Base-by-base conservation (phyloP, 1,140 invertebrate genomes). In the Arctopsyche grandis region DNA sequence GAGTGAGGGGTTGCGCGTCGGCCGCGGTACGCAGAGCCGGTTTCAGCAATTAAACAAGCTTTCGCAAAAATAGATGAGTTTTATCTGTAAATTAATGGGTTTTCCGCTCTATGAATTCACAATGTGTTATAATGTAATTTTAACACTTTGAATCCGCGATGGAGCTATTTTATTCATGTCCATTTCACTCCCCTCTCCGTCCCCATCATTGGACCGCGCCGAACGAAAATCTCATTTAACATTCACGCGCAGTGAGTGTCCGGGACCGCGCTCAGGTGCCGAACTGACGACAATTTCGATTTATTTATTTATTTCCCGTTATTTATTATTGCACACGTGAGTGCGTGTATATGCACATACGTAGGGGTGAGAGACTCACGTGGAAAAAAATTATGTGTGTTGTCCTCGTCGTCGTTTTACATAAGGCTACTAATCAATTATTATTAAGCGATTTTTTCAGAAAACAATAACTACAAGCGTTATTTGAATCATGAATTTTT, bases 71-170 rank as follows among this genome's bases (percentile, higher is more conserved):
- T 63, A 43, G 75, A 76, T 63, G 75, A 52, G 75, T 46, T 76
- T 76, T 76, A 76, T 76, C 56, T 38, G 52, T 66, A 66, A 76
- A 69, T 76, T 76, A 76, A 76, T 76, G 75, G 75, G 75, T 69
- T 76, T 76, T 76, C 56, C 60, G 75, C 56, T 63, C 60, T 63
- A 76, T 76, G 75, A 76, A 76, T 76, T 76, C 16, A 26, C 48
- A 76, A 76, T 69, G 75, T 66, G 58, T 44, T 76, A 24, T 56
- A 38, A 69, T 76, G 75, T 76, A 43, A 46, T 76, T 60, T 76
- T 76, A 29, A 38, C 75, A 76, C 75, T 44, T 26, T 44, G 75
- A 21, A 16, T 16, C 63, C 48, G 44, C 19, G 48, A 56, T 52
- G 44, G 44, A 56, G 44, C 56, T 74, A 74, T 74, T 74, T 56